phyloP scores from a whole-genome alignment of 1,140 invertebrate species.

The Micrasema longulum region DNA sequence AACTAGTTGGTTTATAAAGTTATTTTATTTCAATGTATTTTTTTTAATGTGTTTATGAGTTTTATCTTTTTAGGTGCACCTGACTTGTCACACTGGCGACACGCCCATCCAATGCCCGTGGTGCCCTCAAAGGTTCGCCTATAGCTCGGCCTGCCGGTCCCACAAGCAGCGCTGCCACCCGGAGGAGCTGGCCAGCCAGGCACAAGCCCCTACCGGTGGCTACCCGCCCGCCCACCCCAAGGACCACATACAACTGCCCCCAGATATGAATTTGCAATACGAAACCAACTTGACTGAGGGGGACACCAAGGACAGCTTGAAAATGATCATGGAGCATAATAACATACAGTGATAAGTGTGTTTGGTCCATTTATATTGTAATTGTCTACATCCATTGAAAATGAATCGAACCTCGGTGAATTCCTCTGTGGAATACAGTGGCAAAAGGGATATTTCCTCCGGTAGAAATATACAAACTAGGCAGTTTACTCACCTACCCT shows the following conservation, averaged over 20 bases:
- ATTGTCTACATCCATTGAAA: no score
- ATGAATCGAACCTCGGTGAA: no score
- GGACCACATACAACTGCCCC: background rate
- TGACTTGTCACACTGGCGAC: slow-evolving; percentile 66
- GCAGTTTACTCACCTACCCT: no score
- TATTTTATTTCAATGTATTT: no score
- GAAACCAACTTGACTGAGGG: background rate
- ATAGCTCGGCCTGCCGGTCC: slow-evolving; percentile 65
- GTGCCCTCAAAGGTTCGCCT: slow-evolving; percentile 66
- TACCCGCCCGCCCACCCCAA: background rate
- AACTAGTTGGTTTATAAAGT: no score
- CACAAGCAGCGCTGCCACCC: slow-evolving; percentile 65
- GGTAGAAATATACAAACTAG: no score
- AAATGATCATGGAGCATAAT: slow-evolving; percentile 17
- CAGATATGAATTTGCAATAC: background rate
- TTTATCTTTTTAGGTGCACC: slow-evolving; percentile 61
- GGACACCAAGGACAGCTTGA: slow-evolving; percentile 17
- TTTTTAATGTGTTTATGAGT: no score
- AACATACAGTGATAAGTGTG: slow-evolving; percentile 6
- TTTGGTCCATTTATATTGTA: no score
- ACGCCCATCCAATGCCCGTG: slow-evolving; percentile 67
- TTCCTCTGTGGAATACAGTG: no score
- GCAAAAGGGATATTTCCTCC: no score
- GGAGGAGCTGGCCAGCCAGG: slow-evolving; percentile 56
- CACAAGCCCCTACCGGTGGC: background rate